phyloP scores from a whole-genome alignment of 2,888 invertebrate genomes.

The Cryptophagus acutangulus region DNA sequence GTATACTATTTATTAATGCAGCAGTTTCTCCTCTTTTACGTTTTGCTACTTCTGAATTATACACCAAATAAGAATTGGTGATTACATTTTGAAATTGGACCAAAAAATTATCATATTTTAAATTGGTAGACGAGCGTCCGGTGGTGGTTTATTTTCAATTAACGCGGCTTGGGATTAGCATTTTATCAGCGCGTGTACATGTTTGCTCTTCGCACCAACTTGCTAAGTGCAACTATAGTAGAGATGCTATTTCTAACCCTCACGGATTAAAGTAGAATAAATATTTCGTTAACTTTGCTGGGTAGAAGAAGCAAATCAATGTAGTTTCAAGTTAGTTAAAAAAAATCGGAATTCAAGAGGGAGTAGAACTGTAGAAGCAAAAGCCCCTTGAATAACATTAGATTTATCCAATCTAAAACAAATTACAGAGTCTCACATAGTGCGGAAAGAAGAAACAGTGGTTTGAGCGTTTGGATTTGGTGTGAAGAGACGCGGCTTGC shows the following conservation, averaged over 20 bases:
- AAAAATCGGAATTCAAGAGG: too few relatives aligned
- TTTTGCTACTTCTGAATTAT: not conserved
- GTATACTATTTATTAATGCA: too few relatives aligned
- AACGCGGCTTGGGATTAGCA: conserved; percentile 37
- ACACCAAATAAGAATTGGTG: too few relatives aligned
- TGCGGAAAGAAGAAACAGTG: conserved; percentile 1
- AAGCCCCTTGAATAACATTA: too few relatives aligned
- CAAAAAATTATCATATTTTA: too few relatives aligned
- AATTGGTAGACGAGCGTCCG: conserved; percentile 16
- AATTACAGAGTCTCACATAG: conserved; percentile 1
- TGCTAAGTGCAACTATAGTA: conserved; percentile 10
- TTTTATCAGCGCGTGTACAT: conserved; percentile 33
- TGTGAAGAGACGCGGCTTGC: conserved; percentile 18
- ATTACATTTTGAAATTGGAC: too few relatives aligned
- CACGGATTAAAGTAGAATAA: conserved; percentile 14
- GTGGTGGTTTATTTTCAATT: conserved; percentile 39
- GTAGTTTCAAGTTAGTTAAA: too few relatives aligned
- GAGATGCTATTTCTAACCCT: conserved; percentile 3
- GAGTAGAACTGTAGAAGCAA: too few relatives aligned
- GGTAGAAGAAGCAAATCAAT: not conserved
- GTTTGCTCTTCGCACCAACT: conserved; percentile 32
- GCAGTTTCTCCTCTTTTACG: too few relatives aligned
- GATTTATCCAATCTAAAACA: not conserved
- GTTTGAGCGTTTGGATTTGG: conserved; percentile 14
- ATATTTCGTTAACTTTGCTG: conserved; percentile 19